Evolutionary conservation across 2,113 vertebrate genomes (phyloP).

Genomic region (Tachuris rubrigastra): DNA sequence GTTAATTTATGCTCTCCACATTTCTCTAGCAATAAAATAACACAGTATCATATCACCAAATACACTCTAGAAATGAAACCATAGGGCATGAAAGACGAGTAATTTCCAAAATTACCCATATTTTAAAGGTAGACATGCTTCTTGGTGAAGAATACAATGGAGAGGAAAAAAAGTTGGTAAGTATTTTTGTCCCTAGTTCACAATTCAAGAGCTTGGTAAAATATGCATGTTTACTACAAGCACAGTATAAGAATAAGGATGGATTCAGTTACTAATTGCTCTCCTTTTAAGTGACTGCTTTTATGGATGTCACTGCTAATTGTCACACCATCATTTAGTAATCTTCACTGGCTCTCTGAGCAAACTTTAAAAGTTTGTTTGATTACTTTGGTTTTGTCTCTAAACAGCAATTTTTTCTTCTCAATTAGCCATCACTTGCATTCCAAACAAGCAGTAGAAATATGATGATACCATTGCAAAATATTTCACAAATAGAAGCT

Average conservation of each 20-base stretch:
- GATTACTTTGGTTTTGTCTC: background rate
- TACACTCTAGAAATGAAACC: background rate
- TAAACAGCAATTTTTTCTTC: background rate
- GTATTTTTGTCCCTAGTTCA: background rate
- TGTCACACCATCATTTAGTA: background rate
- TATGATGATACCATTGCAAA: background rate
- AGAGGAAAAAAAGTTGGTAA: background rate
- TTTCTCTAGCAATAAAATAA: background rate
- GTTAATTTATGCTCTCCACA: background rate
- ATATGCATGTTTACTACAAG: background rate
- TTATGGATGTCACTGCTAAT: background rate
- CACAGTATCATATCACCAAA: background rate
- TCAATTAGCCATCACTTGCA: background rate
- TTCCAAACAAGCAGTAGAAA: background rate
- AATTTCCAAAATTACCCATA: background rate
- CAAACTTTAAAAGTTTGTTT: background rate
- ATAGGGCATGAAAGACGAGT: background rate
- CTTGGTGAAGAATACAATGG: background rate
- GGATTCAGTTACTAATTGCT: background rate
- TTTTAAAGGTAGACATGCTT: background rate
- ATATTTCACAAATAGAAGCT: background rate
- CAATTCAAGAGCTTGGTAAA: background rate
- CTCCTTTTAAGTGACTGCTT: background rate
- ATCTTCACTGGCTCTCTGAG: background rate
- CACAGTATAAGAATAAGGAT: background rate